These are phyloP conservation scores for Aphelocoma californica DNA, from an alignment of 2,797 vertebrate genomes.

Conservation along the genomic window DNA sequence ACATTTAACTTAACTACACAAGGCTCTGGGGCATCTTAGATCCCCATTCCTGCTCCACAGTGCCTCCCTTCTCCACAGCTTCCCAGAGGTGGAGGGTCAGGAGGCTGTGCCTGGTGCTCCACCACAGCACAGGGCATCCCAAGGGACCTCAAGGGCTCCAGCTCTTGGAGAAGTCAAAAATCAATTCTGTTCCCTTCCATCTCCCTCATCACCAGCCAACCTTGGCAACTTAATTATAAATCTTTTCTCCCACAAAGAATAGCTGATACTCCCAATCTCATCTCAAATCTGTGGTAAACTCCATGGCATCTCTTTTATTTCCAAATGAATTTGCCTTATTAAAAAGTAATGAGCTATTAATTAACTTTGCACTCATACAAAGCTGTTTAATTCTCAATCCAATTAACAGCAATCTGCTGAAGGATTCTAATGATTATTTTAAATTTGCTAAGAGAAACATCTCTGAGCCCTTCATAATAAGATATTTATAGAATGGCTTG, in stretches of 20 bases:
- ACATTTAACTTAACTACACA: neutral
- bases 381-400: slow-evolving; percentile 82
- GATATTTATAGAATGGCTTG: slow-evolving; percentile 75
- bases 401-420: slow-evolving; percentile 83
- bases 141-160: accelerated
- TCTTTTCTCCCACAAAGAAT: slow-evolving; percentile 25
- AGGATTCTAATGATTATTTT: slow-evolving; percentile 82
- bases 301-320: slow-evolving; percentile 70
- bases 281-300: slow-evolving; percentile 67
- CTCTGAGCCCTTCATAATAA: slow-evolving; percentile 77
- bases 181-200: neutral
- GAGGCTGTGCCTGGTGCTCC: neutral
- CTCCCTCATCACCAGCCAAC: neutral
- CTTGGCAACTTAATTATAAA: slow-evolving; percentile 39
- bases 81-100: neutral
- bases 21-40: accelerated
- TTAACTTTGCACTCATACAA: slow-evolving; percentile 81
- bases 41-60: accelerated
- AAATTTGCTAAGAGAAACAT: slow-evolving; percentile 83
- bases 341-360: slow-evolving; percentile 88
- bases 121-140: neutral
- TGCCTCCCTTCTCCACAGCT: neutral
- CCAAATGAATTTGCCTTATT: slow-evolving; percentile 78
- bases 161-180: neutral
- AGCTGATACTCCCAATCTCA: slow-evolving; percentile 68